Conservation (phyloP, 92 coral and sea anemone genomes). For the Pocillopora meandrina region DNA sequence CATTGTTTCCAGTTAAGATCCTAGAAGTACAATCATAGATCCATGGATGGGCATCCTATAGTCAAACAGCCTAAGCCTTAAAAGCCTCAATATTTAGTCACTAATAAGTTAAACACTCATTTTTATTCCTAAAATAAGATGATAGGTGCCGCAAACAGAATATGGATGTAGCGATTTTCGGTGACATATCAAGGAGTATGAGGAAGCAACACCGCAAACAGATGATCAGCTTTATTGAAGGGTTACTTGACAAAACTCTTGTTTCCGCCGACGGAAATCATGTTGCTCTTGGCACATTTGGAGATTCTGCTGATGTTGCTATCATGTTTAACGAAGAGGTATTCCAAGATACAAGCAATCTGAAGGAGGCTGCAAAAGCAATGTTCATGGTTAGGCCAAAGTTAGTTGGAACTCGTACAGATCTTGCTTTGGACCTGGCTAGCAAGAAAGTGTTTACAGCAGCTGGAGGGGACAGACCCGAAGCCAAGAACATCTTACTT, state of each 20-base stretch:
- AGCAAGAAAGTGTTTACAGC: neutral
- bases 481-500: neutral
- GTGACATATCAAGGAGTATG: neutral
- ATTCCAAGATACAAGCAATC: neutral
- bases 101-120: neutral
- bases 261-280: neutral
- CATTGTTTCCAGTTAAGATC: neutral
- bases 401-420: neutral
- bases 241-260: neutral
- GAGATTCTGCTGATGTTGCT: neutral
- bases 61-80: too few species aligned
- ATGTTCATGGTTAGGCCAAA: neutral
- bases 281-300: neutral
- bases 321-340: neutral
- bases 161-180: neutral
- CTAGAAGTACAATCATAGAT: too few species aligned
- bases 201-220: neutral
- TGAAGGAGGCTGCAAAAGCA: neutral
- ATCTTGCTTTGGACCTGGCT: neutral
- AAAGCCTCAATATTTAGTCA: too few species aligned
- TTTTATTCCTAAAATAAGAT: neutral
- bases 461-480: constrained; percentile 5
- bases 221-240: neutral
- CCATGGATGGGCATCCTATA: too few species aligned
- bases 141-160: neutral